Evolutionary conservation across 2,797 vertebrate species (phyloP).

Genomic region (Tapirus indicus): DNA sequence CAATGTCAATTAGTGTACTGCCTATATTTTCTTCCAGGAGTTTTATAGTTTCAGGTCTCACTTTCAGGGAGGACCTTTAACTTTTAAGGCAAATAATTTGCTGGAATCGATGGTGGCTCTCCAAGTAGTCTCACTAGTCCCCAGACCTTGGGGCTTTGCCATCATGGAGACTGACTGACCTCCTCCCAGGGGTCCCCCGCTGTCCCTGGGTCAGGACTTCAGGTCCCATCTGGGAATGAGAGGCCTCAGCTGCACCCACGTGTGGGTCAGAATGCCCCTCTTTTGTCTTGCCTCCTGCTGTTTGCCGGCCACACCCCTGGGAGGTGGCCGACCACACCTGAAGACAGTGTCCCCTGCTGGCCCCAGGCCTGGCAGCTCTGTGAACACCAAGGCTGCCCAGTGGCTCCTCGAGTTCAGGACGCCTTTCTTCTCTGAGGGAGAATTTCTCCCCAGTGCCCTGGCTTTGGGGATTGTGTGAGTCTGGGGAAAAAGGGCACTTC

Average conservation of each 20-base stretch:
- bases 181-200: background rate
- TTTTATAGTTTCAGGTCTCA: no score
- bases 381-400: background rate
- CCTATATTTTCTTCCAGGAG: no score
- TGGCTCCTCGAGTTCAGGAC: background rate
- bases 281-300: background rate
- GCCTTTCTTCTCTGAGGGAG: background rate
- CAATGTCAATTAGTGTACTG: no score
- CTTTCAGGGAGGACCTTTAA: rapidly evolving
- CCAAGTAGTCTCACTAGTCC: no score
- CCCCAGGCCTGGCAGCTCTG: background rate
- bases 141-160: no score
- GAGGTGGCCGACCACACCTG: no score
- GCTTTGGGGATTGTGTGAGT: no score
- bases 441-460: background rate
- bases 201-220: background rate
- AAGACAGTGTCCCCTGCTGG: no score
- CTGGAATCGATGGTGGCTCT: background rate
- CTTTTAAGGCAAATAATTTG: background rate
- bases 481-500: background rate
- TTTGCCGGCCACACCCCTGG: background rate
- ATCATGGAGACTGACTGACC: rapidly evolving
- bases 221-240: no score
- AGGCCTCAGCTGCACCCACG: background rate
- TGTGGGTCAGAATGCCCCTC: background rate